phyloP scores from a whole-genome alignment of 2,113 vertebrate genomes.

The Anser cygnoides region DNA sequence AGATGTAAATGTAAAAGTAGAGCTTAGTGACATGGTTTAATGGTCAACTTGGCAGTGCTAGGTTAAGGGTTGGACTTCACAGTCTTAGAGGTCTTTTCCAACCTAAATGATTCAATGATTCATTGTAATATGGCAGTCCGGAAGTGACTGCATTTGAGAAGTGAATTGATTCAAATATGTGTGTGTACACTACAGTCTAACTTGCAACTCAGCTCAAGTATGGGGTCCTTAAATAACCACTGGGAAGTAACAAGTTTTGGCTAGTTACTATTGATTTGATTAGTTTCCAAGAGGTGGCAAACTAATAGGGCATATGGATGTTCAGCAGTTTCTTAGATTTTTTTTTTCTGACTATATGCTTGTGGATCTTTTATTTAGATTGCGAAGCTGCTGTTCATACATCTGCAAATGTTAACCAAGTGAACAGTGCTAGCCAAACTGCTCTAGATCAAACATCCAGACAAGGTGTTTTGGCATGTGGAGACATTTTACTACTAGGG shows the following conservation, averaged over 20 bases:
- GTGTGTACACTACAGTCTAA: accelerated
- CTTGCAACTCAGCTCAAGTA: background rate
- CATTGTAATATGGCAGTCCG: background rate
- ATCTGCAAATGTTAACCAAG: background rate
- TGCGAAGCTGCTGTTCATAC: background rate
- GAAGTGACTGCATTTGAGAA: background rate
- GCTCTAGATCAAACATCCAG: background rate
- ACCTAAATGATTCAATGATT: too few species aligned
- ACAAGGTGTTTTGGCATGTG: background rate
- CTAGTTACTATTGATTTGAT: background rate
- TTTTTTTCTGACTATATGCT: background rate
- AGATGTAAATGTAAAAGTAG: too few species aligned
- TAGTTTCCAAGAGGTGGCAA: background rate
- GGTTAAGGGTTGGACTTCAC: too few species aligned
- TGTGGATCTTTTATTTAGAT: background rate
- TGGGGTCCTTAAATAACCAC: background rate
- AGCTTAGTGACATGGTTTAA: too few species aligned
- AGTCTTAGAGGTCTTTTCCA: too few species aligned
- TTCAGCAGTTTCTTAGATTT: background rate
- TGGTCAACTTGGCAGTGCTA: too few species aligned
- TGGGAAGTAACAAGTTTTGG: background rate
- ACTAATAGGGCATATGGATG: background rate
- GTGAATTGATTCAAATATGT: background rate
- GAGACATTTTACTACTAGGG: background rate
- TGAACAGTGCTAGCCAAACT: background rate